A percentile compares a stretch with the other conserved stretches of the same genome.
phyloP scores from a whole-genome alignment of 2,113 vertebrate species.

The Heterocephalus glaber region DNA sequence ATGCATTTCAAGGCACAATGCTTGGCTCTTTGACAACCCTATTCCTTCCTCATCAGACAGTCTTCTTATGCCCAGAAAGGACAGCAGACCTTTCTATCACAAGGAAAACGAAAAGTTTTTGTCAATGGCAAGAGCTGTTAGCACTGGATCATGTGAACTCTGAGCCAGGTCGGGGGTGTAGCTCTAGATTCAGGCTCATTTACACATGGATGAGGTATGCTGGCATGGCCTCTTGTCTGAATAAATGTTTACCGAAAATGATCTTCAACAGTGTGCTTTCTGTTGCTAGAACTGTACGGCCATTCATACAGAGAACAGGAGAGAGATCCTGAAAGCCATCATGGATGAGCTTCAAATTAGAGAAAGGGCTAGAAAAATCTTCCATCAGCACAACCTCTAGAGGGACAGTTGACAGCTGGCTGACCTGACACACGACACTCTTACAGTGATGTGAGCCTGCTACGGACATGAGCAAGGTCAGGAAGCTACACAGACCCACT shows the following conservation, averaged over 20 bases:
- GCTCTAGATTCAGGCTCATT: neutral
- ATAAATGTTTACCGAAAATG: constrained; percentile 60
- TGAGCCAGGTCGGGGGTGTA: neutral
- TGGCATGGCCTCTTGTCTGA: constrained; percentile 29
- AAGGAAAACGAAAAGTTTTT: neutral
- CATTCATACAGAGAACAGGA: neutral
- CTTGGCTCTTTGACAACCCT: constrained; percentile 62
- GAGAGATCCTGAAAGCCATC: neutral
- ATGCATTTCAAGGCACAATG: constrained; percentile 51
- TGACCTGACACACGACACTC: neutral
- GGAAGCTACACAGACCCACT: accelerated
- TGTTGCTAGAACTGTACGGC: constrained; percentile 28
- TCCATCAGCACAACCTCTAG: neutral
- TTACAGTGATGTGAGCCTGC: neutral
- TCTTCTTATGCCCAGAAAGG: constrained; percentile 36
- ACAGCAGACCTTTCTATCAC: neutral
- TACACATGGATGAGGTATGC: neutral
- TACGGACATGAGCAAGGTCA: neutral
- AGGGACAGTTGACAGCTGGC: neutral
- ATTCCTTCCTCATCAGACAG: constrained; percentile 57
- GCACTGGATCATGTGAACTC: neutral
- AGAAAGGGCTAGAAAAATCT: neutral
- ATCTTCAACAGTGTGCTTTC: constrained; percentile 60
- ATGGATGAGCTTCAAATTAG: neutral
- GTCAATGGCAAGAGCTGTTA: constrained; percentile 2